A percentile compares a stretch with the other conserved stretches of the same genome.
Evolutionary conservation across 1,140 invertebrate species (phyloP).

Genomic region (Drosophila nasuta): DNA sequence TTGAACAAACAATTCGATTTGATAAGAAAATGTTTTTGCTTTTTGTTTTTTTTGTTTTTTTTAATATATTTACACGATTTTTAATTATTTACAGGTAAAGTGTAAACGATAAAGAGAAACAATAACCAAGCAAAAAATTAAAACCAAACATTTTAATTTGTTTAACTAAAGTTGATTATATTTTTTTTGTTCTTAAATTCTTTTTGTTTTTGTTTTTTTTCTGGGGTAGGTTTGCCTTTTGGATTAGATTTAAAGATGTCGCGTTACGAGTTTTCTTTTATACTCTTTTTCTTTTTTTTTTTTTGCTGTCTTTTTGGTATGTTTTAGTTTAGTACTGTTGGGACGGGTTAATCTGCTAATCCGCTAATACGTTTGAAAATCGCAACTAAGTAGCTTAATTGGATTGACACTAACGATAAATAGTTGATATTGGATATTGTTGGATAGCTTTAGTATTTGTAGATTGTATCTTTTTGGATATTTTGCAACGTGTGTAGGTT

Average conservation of each 20-base stretch:
- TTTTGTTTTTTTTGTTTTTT: constrained; percentile 39
- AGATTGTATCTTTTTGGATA: constrained; percentile 58
- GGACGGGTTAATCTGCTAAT: constrained; percentile 85
- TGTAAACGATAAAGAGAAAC: constrained; percentile 55
- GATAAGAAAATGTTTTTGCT: constrained; percentile 63
- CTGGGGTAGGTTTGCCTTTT: constrained; percentile 47
- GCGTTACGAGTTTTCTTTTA: constrained; percentile 40
- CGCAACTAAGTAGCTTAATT: constrained; percentile 82
- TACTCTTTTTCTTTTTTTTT: constrained; percentile 40
- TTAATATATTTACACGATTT: constrained; percentile 77
- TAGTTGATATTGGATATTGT: constrained; percentile 61
- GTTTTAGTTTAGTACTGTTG: constrained; percentile 69
- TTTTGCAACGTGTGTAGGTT: constrained; percentile 60
- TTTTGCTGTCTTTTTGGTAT: constrained; percentile 41
- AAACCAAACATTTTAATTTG: constrained; percentile 57
- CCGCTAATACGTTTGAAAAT: constrained; percentile 83
- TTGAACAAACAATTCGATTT: constrained; percentile 75
- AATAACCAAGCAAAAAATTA: constrained; percentile 65
- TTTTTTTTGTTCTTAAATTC: constrained; percentile 50
- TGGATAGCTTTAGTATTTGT: constrained; percentile 31
- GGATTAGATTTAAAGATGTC: constrained; percentile 30
- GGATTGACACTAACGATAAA: constrained; percentile 75
- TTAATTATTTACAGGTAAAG: constrained; percentile 83
- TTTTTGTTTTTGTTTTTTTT: constrained; percentile 28
- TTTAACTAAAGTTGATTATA: constrained; percentile 70